phyloP scores from a whole-genome alignment of 1,140 invertebrate species.

The Cataglyphis hispanica region DNA sequence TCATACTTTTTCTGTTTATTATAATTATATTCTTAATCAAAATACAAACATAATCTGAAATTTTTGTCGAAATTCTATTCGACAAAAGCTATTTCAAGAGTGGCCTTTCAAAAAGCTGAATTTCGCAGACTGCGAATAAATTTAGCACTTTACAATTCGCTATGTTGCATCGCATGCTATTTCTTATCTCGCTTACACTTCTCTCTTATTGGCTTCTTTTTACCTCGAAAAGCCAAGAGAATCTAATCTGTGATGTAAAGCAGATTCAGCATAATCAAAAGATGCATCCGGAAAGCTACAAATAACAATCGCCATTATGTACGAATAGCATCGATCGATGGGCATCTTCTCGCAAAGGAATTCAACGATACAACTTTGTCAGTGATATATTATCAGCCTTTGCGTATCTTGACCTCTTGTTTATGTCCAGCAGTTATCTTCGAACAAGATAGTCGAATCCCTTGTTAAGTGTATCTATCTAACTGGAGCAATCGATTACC shows the following conservation, averaged over 20 bases:
- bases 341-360: slow-evolving; percentile 28
- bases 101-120: slow-evolving; percentile 38
- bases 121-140: slow-evolving; percentile 63
- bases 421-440: slow-evolving; percentile 26
- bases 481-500: slow-evolving; percentile 26
- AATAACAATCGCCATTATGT: neutral
- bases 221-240: slow-evolving; percentile 46
- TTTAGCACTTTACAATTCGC: slow-evolving; percentile 45
- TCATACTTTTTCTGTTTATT: too few species aligned
- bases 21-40: too few species aligned
- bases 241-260: slow-evolving; percentile 3
- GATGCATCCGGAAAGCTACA: neutral
- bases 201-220: slow-evolving; percentile 61
- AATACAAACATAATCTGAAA: too few species aligned
- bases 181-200: slow-evolving; percentile 57
- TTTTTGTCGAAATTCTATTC: too few species aligned
- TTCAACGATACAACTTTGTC: slow-evolving; percentile 22
- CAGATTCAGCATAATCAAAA: neutral
- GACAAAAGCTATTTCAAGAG: neutral
- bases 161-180: neutral
- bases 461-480: slow-evolving; percentile 15
- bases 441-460: neutral
- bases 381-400: slow-evolving; percentile 36
- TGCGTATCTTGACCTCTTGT: slow-evolving; percentile 12
- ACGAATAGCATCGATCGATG: slow-evolving; percentile 41